These are phyloP conservation scores for Synanceia verrucosa DNA, from an alignment of 2,797 vertebrate species.

Conservation along the genomic window DNA sequence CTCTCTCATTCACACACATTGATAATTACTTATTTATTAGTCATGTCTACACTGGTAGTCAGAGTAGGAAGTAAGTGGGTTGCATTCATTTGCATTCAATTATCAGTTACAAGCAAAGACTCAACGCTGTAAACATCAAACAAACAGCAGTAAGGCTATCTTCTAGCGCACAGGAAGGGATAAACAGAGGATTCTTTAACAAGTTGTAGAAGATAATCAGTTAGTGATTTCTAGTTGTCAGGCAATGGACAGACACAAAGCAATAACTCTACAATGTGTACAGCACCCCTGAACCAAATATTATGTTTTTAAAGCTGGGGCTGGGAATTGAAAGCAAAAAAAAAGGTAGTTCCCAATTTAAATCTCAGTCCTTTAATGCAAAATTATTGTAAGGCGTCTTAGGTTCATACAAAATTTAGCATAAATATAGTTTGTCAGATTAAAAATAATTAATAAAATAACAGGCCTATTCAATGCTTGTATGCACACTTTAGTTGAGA, in stretches of 20 bases:
- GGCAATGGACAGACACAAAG: not conserved
- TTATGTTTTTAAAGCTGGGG: not conserved
- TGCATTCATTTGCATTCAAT: slow-evolving; percentile 16
- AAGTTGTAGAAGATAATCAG: slow-evolving; percentile 3
- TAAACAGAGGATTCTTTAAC: slow-evolving; percentile 15
- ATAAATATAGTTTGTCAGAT: too few relatives aligned
- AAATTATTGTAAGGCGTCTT: not conserved
- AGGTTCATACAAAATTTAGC: not conserved
- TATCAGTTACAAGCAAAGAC: not conserved
- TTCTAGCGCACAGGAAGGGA: slow-evolving; percentile 16
- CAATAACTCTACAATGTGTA: not conserved
- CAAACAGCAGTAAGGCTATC: not conserved
- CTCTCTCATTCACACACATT: not conserved
- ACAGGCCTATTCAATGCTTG: not conserved
- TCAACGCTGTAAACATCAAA: slow-evolving; percentile 2
- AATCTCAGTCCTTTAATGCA: not conserved
- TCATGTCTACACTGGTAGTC: not conserved
- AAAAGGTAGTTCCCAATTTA: not conserved
- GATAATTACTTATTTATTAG: slow-evolving; percentile 21
- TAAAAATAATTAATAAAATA: too few relatives aligned
- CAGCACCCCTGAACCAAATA: not conserved
- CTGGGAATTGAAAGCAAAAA: not conserved
- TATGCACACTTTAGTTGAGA: not conserved
- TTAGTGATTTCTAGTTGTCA: not conserved
- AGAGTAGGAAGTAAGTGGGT: not conserved